These are phyloP conservation scores for Hemichromis elongatus DNA, from an alignment of 2,113 vertebrate species.

Conservation along the genomic window DNA sequence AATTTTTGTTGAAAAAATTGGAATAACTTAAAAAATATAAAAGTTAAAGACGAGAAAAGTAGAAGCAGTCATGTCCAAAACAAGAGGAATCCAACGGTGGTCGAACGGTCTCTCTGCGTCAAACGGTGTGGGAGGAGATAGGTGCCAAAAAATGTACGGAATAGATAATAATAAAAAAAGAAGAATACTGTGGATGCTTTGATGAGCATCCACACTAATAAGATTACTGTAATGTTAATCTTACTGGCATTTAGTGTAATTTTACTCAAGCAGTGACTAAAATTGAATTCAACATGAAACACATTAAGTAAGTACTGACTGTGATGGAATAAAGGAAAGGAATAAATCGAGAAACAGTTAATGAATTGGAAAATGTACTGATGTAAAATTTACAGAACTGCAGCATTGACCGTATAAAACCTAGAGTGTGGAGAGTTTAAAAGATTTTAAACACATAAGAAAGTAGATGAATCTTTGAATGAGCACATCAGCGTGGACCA, in stretches of 20 bases:
- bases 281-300: not conserved
- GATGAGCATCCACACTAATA: no score
- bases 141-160: no score
- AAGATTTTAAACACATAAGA: not conserved
- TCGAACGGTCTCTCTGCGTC: no score
- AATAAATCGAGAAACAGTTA: not conserved
- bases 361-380: not conserved
- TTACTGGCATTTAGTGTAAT: not conserved
- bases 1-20: no score
- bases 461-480: not conserved
- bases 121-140: no score
- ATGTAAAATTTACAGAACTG: not conserved
- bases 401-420: fast-evolving
- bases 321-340: not conserved
- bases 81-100: no score
- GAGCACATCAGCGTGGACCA: not conserved
- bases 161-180: no score
- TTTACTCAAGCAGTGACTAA: not conserved
- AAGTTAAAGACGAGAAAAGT: no score
- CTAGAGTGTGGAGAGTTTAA: not conserved
- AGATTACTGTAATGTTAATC: not conserved
- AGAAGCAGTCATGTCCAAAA: no score
- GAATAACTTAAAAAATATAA: no score
- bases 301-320: not conserved
- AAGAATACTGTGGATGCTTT: no score